Base-by-base conservation (phyloP, 2,888 invertebrate genomes). In the Hirtodrosophila confusa region DNA sequence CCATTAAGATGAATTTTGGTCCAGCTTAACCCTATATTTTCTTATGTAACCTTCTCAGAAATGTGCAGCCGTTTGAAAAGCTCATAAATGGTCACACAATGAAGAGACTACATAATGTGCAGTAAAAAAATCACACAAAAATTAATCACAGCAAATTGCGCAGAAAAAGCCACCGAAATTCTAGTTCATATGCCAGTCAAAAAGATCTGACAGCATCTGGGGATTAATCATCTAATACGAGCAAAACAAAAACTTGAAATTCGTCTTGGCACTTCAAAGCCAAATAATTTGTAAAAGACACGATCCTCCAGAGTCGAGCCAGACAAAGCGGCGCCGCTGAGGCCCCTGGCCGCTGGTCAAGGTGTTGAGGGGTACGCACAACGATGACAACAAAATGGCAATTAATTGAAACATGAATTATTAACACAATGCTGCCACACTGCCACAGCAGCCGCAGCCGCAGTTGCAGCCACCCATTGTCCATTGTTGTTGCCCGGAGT, bases 361-460 rank as follows among this genome's bases (percentile, higher is more conserved):
- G 87, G 88, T 84, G 83, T 76, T 84, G 88, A 84, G 64, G 78
- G 75, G 69, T 64, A 63, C 36, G 61, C 58, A 49, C 35, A 40
- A 60, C 54, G 75, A 75, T 75, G 75, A 75, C 77, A 77, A 88
- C 87, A 87, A 85, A 85, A 86, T 79, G 86, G 88, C 85, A 87
- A 88, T 86, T 86, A 86, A 86, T 86, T 88, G 88, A 88, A 86
- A 86, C 88, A 86, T 87, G 87, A 86, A 85, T 88, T 85, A 85
- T 85, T 84, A 84, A 84, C 85, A 76, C 74, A 58, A 67, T 60
- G 69, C 55, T 64, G 77, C 71, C 71, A 51, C 68, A 50, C 50
- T 33, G 66, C 45, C 40, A 36, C 74, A 57, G 69, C 29, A 10
- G 47, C 39, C 29, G 51, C 61, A 45, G 64, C 43, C 36, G 43